Percentiles rank a stretch among this genome's conserved stretches.
Evolutionary conservation across 2,113 vertebrate genomes (phyloP).

Genomic region (Camelus dromedarius): DNA sequence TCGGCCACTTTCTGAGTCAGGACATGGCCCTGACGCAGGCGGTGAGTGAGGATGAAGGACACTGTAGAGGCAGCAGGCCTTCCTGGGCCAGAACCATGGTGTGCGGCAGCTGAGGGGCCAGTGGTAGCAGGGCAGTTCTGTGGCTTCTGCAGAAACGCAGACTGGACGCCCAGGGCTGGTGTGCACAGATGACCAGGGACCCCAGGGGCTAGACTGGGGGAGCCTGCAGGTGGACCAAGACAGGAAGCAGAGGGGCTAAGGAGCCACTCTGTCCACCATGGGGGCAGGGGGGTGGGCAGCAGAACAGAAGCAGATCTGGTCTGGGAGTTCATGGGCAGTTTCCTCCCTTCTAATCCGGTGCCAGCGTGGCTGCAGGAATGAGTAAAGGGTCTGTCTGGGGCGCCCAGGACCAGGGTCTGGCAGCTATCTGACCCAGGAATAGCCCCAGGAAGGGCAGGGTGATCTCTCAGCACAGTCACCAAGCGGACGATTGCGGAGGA

Average conservation of each 20-base stretch:
- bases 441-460: neutral
- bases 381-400: neutral
- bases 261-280: neutral
- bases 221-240: neutral
- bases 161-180: neutral
- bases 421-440: neutral
- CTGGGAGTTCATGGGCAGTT: neutral
- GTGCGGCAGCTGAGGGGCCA: neutral
- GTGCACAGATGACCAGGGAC: neutral
- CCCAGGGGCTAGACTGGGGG: neutral
- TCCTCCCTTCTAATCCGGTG: neutral
- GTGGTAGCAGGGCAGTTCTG: neutral
- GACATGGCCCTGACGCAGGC: neutral
- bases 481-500: neutral
- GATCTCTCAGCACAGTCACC: neutral
- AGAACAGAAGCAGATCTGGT: neutral
- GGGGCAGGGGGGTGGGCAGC: no score
- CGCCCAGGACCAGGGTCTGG: neutral
- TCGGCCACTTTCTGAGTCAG: neutral
- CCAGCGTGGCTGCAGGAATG: neutral
- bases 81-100: neutral
- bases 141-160: neutral
- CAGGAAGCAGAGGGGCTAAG: neutral
- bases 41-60: neutral
- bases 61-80: neutral